Percentiles rank a stretch among this genome's conserved stretches.
Conservation (phyloP, 2,888 invertebrate species). For the Eupithecia centaureata region DNA sequence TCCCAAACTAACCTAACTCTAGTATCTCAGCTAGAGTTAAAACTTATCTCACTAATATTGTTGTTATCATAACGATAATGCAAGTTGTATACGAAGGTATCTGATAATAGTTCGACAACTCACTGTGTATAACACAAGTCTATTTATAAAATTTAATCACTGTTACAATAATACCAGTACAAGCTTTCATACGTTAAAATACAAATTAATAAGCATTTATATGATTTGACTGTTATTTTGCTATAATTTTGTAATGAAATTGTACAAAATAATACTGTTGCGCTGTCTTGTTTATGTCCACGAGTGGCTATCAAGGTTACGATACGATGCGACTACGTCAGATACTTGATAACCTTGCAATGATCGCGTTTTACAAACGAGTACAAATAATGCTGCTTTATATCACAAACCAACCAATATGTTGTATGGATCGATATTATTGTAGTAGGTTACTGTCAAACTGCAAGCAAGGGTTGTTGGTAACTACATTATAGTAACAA, state of each 20-base stretch:
- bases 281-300: not conserved
- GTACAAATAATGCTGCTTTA: too few relatives aligned
- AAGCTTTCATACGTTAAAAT: not conserved
- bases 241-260: not conserved
- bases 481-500: too few relatives aligned
- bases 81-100: not conserved
- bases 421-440: not conserved
- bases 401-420: too few relatives aligned
- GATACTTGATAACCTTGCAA: conserved; percentile 7
- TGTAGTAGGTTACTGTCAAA: not conserved
- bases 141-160: not conserved
- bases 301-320: not conserved
- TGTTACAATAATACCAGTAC: not conserved
- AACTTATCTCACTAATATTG: not conserved
- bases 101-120: not conserved
- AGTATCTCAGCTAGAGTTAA: not conserved
- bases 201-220: not conserved
- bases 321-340: not conserved
- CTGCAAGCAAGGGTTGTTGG: not conserved
- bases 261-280: not conserved
- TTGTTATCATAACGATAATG: conserved; percentile 2
- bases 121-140: not conserved
- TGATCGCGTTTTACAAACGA: conserved; percentile 4
- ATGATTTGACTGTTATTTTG: not conserved
- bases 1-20: not conserved